phyloP scores from a whole-genome alignment of 2,888 invertebrate genomes.

The Himalopsyche japonica region DNA sequence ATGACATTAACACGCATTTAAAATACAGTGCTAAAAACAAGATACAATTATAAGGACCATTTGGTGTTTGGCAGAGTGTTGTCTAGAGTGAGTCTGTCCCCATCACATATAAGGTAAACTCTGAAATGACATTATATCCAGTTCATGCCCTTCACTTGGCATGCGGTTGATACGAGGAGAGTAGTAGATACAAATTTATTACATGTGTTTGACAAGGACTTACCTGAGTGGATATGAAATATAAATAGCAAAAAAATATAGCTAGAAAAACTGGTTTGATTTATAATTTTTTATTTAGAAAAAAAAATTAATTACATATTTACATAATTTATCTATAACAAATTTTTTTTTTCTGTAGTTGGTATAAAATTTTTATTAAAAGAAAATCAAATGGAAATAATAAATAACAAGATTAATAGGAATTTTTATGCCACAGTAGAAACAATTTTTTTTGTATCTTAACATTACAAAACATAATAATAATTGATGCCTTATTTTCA shows the following conservation, averaged over 20 bases:
- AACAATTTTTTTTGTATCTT: conserved; percentile 10
- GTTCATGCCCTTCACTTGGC: no score
- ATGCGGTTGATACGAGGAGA: no score
- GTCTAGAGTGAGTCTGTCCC: no score
- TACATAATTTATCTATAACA: conserved; percentile 41
- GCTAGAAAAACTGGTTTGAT: neutral
- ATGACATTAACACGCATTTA: no score
- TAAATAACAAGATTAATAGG: conserved; percentile 27
- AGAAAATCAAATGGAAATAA: conserved; percentile 19
- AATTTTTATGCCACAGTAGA: conserved; percentile 27
- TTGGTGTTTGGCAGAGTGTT: no score
- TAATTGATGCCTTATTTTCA: neutral
- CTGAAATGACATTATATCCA: no score
- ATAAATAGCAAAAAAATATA: neutral
- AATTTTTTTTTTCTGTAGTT: conserved; percentile 36
- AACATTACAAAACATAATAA: neutral
- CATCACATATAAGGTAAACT: no score
- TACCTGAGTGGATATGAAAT: no score
- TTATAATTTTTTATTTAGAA: conserved; percentile 35
- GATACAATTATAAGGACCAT: no score
- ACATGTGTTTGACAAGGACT: no score
- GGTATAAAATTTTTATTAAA: conserved; percentile 29
- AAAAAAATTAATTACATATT: conserved; percentile 41
- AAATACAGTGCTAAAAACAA: no score
- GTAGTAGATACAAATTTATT: no score